Evolutionary conservation across 2,888 invertebrate genomes (phyloP), one percentile per base, ranked within the genome.

Genomic region (Mechanitis messenoides): DNA sequence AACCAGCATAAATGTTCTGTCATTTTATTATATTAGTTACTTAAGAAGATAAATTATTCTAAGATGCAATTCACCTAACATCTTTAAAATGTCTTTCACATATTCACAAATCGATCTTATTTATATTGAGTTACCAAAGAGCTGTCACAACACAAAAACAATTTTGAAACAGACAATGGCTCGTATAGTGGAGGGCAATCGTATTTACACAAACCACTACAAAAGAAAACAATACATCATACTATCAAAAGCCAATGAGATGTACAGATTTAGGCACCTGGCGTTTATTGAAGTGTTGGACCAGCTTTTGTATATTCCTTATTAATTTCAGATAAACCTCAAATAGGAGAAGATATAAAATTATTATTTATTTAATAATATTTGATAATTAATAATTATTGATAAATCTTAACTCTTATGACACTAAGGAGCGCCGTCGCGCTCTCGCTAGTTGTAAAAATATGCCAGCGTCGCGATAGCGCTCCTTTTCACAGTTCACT

Each of bases 101-200:
- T 72, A 69, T 72, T 69, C 64, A 67, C 72, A 73, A 71, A 81
- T 83, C 81, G 76, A 81, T 83, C 83, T 78, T 78, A 71, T 71
- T 69, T 74, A 71, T 70, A 76, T 74, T 72, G 72, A 73, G 72
- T 68, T 67, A 69, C 71, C 69, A 71, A 76, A 75, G 76, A 75
- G 73, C 74, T 79, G 80, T 80, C 80, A 80, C 74, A 78, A 74
- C 73, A 78, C 66, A 63, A 74, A 69, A 65, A 65, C 59, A 62
- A 55, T 66, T 65, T 62, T 63, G 62, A 58, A 61, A 67, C 68
- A 66, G 64, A 69, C 67, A 64, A 67, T 61, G 46, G 56, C 59
- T 65, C 67, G 53, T 64, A 63, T 56, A 62, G 59, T 62, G 66
- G 67, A 68, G 64, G 61, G 62, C 66, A 69, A 69, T 69, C 68